These are phyloP conservation scores for Pomatorhinus ruficollis DNA, from an alignment of 2,113 vertebrate genomes.

Conservation along the genomic window DNA sequence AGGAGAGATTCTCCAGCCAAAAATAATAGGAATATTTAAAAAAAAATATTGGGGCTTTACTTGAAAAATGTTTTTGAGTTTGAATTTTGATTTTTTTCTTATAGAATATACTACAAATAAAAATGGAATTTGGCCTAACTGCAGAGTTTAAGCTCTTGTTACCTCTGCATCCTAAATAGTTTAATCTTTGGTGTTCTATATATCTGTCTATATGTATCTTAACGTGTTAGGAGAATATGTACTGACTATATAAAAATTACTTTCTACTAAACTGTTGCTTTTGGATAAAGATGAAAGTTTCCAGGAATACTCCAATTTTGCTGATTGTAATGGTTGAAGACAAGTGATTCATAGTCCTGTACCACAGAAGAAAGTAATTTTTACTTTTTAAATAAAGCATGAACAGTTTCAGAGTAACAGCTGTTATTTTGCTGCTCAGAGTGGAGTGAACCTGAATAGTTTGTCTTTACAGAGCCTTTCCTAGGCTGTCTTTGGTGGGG, in stretches of 20 bases:
- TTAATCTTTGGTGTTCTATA: constrained; percentile 1
- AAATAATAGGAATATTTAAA: constrained; percentile 31
- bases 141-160: constrained; percentile 11
- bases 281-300: neutral
- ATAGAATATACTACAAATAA: neutral
- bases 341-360: rapidly evolving
- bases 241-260: neutral
- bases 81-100: constrained; percentile 35
- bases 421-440: neutral
- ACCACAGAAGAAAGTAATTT: neutral
- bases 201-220: neutral
- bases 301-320: neutral
- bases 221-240: neutral
- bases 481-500: neutral
- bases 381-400: neutral
- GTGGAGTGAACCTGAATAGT: neutral
- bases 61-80: constrained; percentile 65
- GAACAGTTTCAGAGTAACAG: neutral
- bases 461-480: neutral
- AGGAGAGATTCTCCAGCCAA: constrained; percentile 65
- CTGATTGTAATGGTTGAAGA: neutral
- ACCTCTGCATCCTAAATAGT: neutral
- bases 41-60: constrained; percentile 40
- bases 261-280: neutral
- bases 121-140: neutral